Evolutionary conservation across 2,113 vertebrate genomes (phyloP), one percentile per base, ranked within the genome.

Genomic region (Camelus dromedarius): DNA sequence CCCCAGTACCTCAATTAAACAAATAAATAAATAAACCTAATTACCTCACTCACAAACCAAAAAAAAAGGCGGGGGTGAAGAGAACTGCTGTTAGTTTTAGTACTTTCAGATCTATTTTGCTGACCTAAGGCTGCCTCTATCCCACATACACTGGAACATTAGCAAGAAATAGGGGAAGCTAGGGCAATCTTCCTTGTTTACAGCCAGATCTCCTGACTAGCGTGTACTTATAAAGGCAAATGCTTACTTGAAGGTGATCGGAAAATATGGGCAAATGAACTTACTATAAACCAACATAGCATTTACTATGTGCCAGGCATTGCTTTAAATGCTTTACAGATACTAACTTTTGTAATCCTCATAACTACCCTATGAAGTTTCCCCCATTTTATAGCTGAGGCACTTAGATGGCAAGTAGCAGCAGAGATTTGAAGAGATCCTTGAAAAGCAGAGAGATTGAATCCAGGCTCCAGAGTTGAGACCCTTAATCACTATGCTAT

Each of bases 131-230:
- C 46, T 80, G 64, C 52, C 79, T 69, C 58, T 52, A 30, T 52
- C 8, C 19, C 20, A 52, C n/a, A 60, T 86, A 52, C 35, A 12
- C 48, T 38, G 11, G 46, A 72, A 56, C 42, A 64, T 83, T 42
- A 83, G 66, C 73, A 69, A 76, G 46, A 91, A 91, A 93, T 0
- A 79, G 54, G 82, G 16, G n/a, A 56, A 89, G 66, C 38, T 15
- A 58, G 13, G 28, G 56, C 26, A 76, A 70, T 60, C 54, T 60
- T 75, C 46, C 35, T 69, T 69, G 26, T 76, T 64, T 48, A 77
- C 2, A 77, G 75, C 26, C 92, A 93, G 88, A 73, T 75, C 77
- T 89, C 89, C 64, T 48, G 52, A 94, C 52, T 69, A 95, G 26
- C 52, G 46, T 35, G 35, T 32, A 75, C 70, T 85, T 46, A 6